phyloP scores from a whole-genome alignment of 1,140 invertebrate genomes.

The Pogonomyrmex barbatus region DNA sequence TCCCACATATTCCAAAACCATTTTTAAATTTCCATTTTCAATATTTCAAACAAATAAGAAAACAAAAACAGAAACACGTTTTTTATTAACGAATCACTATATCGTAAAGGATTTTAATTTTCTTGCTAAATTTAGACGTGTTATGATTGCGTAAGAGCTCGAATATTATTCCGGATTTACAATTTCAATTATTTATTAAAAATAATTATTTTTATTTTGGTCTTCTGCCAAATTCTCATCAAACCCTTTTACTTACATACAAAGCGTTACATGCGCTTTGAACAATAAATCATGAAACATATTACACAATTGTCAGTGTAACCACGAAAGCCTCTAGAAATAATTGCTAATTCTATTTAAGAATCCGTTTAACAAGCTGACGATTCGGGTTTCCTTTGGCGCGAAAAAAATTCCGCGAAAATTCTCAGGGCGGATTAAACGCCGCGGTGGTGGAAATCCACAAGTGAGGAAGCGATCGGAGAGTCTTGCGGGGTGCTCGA shows the following conservation, averaged over 20 bases:
- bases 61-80: neutral
- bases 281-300: neutral
- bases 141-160: too few species aligned
- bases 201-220: neutral
- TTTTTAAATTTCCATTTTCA: neutral
- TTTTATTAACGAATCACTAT: neutral
- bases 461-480: slow-evolving; percentile 77
- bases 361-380: neutral
- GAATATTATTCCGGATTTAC: neutral
- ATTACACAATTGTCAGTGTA: too few species aligned
- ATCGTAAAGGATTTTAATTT: slow-evolving; percentile 20
- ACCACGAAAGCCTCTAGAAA: neutral
- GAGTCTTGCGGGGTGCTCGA: slow-evolving; percentile 71
- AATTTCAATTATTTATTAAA: neutral
- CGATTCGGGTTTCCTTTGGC: neutral
- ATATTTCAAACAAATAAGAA: too few species aligned
- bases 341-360: neutral
- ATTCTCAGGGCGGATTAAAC: slow-evolving; percentile 57
- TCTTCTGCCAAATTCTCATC: neutral
- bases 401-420: slow-evolving; percentile 40
- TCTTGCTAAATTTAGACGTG: neutral
- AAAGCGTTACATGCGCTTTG: neutral
- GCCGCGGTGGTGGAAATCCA: slow-evolving; percentile 73
- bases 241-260: neutral
- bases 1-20: neutral